Evolutionary conservation across 2,888 invertebrate genomes (phyloP).

Genomic region (Urechis unicinctus): DNA sequence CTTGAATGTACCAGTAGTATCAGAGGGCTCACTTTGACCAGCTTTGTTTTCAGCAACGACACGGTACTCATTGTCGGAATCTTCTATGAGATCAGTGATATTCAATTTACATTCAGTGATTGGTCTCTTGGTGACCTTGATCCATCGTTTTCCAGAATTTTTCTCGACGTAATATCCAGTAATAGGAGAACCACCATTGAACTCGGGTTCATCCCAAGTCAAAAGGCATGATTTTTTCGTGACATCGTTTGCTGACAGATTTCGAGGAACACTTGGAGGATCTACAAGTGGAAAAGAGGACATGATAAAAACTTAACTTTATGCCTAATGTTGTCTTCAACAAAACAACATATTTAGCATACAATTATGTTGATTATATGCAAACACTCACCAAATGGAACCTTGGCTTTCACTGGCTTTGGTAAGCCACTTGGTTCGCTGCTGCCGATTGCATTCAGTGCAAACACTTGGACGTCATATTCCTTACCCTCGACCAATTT

Average conservation of each 20-base stretch:
- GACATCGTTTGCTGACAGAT: conserved; percentile 28
- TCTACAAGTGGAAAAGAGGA: no score
- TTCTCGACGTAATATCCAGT: conserved; percentile 35
- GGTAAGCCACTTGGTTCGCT: conserved; percentile 53
- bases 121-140: conserved; percentile 67
- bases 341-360: not conserved
- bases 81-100: conserved; percentile 39
- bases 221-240: conserved; percentile 18
- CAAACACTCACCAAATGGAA: conserved; percentile 16
- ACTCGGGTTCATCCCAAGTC: conserved; percentile 24
- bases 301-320: no score
- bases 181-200: conserved; percentile 16
- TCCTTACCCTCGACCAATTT: conserved; percentile 33
- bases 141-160: conserved; percentile 12
- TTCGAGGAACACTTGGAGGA: conserved; percentile 17
- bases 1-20: conserved; percentile 22
- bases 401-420: conserved; percentile 15
- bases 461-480: conserved; percentile 43
- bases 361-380: not conserved
- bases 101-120: conserved; percentile 48
- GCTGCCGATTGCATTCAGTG: conserved; percentile 39
- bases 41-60: conserved; percentile 46
- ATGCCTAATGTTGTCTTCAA: no score
- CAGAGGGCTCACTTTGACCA: conserved; percentile 43
- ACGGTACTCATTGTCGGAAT: conserved; percentile 42